Evolutionary conservation across 2,797 vertebrate species (phyloP).

Genomic region (Phoeniculus purpureus): DNA sequence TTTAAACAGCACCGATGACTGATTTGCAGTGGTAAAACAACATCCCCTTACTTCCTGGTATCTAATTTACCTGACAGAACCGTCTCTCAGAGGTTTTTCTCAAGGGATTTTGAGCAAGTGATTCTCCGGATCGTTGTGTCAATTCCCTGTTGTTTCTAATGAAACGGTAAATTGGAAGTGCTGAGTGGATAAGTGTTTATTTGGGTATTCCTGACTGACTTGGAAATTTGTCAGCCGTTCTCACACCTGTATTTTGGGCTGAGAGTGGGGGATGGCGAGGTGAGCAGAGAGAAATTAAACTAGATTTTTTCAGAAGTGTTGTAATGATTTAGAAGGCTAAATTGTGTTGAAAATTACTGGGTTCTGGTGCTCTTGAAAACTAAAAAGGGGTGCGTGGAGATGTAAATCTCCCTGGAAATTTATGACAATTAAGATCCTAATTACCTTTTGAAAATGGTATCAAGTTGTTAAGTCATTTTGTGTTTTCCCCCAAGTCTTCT

Average conservation of each 20-base stretch:
- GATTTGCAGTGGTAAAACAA: slow-evolving; percentile 29
- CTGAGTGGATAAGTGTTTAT: not conserved
- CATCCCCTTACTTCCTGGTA: not conserved
- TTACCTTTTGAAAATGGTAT: not conserved
- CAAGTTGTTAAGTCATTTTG: too few relatives aligned
- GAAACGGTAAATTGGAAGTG: slow-evolving; percentile 20
- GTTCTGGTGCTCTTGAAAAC: not conserved
- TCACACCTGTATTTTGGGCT: not conserved
- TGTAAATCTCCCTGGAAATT: not conserved
- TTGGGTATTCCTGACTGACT: not conserved
- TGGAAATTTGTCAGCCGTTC: not conserved
- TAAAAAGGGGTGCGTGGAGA: not conserved
- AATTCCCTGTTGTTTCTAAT: slow-evolving; percentile 20
- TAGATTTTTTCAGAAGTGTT: not conserved
- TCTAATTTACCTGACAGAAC: slow-evolving; percentile 15
- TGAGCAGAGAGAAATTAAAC: not conserved
- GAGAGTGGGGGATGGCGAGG: not conserved
- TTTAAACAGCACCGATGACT: slow-evolving; percentile 34
- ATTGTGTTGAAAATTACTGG: not conserved
- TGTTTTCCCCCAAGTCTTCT: not conserved
- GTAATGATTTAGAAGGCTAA: not conserved
- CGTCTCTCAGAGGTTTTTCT: not conserved
- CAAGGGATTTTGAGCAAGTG: not conserved
- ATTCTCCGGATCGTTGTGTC: not conserved
- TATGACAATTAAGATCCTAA: not conserved